Evolutionary conservation across 64 coral and sea anemone genomes (phyloP), one percentile per base, ranked within the genome.

Genomic region (Pocillopora damicornis): DNA sequence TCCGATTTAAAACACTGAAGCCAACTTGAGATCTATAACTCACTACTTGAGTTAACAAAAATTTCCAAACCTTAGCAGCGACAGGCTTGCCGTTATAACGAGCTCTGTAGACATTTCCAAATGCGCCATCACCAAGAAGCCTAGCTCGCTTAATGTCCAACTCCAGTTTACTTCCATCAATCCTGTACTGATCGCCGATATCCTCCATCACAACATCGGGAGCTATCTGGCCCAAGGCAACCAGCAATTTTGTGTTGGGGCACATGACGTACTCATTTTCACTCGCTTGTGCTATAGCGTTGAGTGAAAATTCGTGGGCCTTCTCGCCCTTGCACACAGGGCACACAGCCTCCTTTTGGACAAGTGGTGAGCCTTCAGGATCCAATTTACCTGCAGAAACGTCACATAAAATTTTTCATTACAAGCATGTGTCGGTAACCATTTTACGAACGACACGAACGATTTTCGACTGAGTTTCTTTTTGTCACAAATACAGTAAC

Each of bases 151-250:
- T 88, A 67, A 86, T 73, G 37, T 91, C 63, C 26, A 95, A 64
- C 62, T 38, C 59, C 37, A 98, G 60, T 22, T 95, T 91, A 42
- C 77, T 36, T 23, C 93, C 93, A 15, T 81, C 65, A 57, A 99
- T 86, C 16, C 83, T 69, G 68, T 83, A 92, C 23, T 92, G 60
- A 51, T 89, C 71, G 10, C 88, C 90, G 11, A 99, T 14, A 60
- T 99, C 93, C 22, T 85, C 88, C 75, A 99, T 79, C 16, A 92
- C 88, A 14, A 99, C 88, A 79, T 99, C 97, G 58, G 97, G 97
- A 13, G 93, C 97, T 20, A 95, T 85, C 15, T 86, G 87, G 14
- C 88, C 60, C 18, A 99, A 34, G 17, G 90, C 76, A 6, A 95
- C 83, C 68, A 92, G 77, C 72, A 90, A 57, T n/a, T 91, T 86